Base-by-base conservation (phyloP, 1,140 invertebrate species). In the Diachasmimorpha longicaudata region DNA sequence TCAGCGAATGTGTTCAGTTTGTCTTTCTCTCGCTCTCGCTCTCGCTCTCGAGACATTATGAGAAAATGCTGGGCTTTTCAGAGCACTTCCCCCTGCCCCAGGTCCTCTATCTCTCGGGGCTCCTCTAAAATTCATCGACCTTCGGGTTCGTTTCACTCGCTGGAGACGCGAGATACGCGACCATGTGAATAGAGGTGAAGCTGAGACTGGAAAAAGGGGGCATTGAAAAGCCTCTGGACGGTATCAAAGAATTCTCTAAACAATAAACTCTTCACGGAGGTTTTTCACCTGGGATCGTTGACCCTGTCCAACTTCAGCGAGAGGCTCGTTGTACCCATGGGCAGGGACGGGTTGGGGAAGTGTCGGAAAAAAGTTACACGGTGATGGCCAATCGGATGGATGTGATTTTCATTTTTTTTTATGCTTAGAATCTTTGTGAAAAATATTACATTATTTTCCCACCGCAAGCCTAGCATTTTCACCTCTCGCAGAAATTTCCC, bases 91-190 rank as follows among this genome's bases (percentile, higher is more conserved):
- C 19, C 16, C 16, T n/a, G n/a, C n/a, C n/a, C n/a, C n/a, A n/a
- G n/a, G n/a, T n/a, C n/a, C n/a, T n/a, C n/a, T n/a, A n/a, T n/a
- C n/a, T n/a, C n/a, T n/a, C n/a, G n/a, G 36, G 36, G 14, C 69
- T 72, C 44, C 23, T 72, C 70, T 72, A 72, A 72, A 72, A 72
- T 72, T 72, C 70, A 72, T 72, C 70, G 70, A 72, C 70, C 70
- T 72, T 58, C 70, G 44, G 14, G 70, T 58, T 72, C 70, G 48
- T 72, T 72, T 72, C 52, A 19, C 70, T 58, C 21, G 4, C 21
- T 31, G 21, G 6, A 9, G 5, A 3, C 4, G 67, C 8, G 67
- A n/a, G 8, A 31, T 13, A 25, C 23, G 31, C 31, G 2, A 6
- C 2, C 2, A 48, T 16, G 70, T 72, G 46, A 72, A 72, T 58